Percentiles rank a stretch among this genome's conserved stretches.
These are phyloP conservation scores for Tridacna crocea DNA, from an alignment of 2,888 invertebrate species.

Conservation along the genomic window DNA sequence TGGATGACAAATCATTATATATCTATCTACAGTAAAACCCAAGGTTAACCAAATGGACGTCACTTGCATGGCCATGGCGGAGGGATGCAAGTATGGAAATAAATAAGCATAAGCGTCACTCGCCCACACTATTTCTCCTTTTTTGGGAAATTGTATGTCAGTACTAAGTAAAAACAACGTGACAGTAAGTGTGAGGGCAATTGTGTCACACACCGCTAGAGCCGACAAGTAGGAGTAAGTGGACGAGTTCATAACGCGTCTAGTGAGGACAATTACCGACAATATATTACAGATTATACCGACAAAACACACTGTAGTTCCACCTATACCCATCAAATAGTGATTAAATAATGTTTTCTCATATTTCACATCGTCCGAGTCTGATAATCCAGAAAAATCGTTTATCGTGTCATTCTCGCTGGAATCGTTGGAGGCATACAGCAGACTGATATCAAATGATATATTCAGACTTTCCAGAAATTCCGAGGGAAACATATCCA, in stretches of 20 bases:
- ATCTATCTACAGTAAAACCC: constrained; percentile 83
- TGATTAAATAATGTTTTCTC: constrained; percentile 72
- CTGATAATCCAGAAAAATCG: neutral
- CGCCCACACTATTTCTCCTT: constrained; percentile 60
- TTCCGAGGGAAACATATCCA: constrained; percentile 42
- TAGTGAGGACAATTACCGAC: constrained; percentile 81
- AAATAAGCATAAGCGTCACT: constrained; percentile 74
- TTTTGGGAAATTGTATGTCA: constrained; percentile 73
- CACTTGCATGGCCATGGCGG: constrained; percentile 82
- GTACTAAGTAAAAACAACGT: constrained; percentile 73
- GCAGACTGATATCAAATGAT: constrained; percentile 29
- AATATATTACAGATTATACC: constrained; percentile 83
- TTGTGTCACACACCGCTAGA: constrained; percentile 81
- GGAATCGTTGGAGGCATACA: constrained; percentile 1
- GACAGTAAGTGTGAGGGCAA: constrained; percentile 80
- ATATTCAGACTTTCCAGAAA: constrained; percentile 39
- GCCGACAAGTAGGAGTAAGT: constrained; percentile 83
- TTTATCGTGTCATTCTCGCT: constrained; percentile 12
- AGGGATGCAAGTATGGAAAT: constrained; percentile 82
- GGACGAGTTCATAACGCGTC: constrained; percentile 79
- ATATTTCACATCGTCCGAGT: constrained; percentile 40
- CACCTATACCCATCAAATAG: constrained; percentile 82
- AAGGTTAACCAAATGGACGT: constrained; percentile 83
- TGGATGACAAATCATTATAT: constrained; percentile 84
- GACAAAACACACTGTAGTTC: constrained; percentile 79